Evolutionary conservation across 30 jellyfish, hydroid and myxozoan genomes (phyloP), one percentile per base, ranked within the genome.

Genomic region (Aurelia coerulea): DNA sequence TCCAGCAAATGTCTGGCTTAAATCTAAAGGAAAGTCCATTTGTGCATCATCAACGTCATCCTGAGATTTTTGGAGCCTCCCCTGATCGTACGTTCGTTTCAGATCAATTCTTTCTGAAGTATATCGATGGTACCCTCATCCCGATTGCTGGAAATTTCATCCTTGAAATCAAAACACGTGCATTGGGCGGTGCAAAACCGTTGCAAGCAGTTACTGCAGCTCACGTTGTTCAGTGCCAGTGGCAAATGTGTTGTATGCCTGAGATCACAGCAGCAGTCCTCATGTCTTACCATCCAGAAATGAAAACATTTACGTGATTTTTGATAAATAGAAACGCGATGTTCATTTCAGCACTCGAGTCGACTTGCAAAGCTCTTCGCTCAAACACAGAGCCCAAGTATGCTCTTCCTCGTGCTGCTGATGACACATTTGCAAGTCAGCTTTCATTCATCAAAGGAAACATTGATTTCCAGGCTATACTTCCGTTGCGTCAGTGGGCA

Each of bases 251-350:
- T 67, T 67, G 78, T 33, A 3, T 67, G 50, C 78, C 78, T 2
- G 78, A 67, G 51, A n/a, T 67, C 51, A 19, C 35, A 0, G 78
- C 78, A n/a, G 78, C 78, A 1, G 18, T 67, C 42, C 51, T 67
- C 51, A 19, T 67, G 78, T 67, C 78, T 7, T 67, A n/a, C 78
- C 51, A n/a, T n/a, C 78, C 78, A 67, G 78, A 67, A 23, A 67
- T 8, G 50, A 67, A 67, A 8, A 17, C 42, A 67, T n/a, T 18
- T 33, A 6, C 53, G 53, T 42, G 4, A 10, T 42, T 42, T 7
- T 42, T 42, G 53, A 42, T 42, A 42, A 42, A 42, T 9, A 42
- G 53, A 6, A 42, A 42, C 53, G 53, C 1, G 53, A 42, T 42
- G 53, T 42, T 42, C 5, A 42, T 42, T 1, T 4, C 10, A 42